These are phyloP conservation scores for Rutilus rutilus DNA, from an alignment of 2,113 vertebrate species.

Conservation along the genomic window DNA sequence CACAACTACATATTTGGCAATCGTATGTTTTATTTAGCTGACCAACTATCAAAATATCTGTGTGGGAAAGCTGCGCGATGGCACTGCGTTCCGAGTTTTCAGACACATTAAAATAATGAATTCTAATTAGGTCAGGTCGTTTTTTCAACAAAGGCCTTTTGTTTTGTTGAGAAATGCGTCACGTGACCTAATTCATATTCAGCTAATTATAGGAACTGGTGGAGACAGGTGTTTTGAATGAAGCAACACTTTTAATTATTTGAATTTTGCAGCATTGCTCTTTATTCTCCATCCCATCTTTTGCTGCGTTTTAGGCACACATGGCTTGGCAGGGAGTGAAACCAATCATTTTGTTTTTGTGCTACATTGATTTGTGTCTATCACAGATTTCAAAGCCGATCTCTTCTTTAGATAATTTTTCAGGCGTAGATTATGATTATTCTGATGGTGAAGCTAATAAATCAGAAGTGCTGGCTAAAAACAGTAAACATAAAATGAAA, in stretches of 20 bases:
- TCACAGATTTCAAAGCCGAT: not conserved
- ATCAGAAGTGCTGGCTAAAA: not conserved
- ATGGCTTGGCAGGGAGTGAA: not conserved
- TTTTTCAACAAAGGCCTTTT: not conserved
- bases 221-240: not conserved
- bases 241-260: not conserved
- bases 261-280: too few relatives aligned
- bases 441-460: not conserved
- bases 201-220: not conserved
- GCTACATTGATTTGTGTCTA: not conserved
- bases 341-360: not conserved
- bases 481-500: not conserved
- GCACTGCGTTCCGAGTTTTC: too few relatives aligned
- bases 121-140: not conserved
- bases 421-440: not conserved
- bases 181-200: not conserved
- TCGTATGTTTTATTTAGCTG: too few relatives aligned
- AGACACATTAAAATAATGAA: too few relatives aligned
- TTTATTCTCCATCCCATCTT: not conserved
- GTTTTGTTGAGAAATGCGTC: not conserved
- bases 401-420: not conserved
- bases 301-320: not conserved
- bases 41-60: too few relatives aligned
- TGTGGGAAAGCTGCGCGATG: too few relatives aligned
- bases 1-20: too few relatives aligned